These are phyloP conservation scores for Epinotia nisella DNA, from an alignment of 2,888 invertebrate species.

Conservation along the genomic window DNA sequence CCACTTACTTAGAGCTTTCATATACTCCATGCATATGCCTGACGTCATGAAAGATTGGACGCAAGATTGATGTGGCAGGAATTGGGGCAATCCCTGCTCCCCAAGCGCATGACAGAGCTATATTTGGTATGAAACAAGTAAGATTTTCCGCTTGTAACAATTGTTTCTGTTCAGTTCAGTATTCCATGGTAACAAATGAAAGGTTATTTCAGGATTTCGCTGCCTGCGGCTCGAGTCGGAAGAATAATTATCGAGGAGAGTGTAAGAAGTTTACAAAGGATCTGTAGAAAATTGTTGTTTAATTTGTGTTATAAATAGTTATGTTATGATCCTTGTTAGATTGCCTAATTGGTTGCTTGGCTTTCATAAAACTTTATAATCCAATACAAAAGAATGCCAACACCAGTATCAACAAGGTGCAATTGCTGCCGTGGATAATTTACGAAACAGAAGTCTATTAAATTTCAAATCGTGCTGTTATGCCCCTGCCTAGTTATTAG, in stretches of 20 bases:
- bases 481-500: conserved; percentile 66
- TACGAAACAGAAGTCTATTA: conserved; percentile 20
- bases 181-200: conserved; percentile 32
- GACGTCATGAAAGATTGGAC: conserved; percentile 49
- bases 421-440: conserved; percentile 3
- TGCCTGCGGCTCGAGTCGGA: conserved; percentile 20
- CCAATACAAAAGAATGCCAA: not conserved
- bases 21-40: conserved; percentile 54
- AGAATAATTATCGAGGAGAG: conserved; percentile 22
- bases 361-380: not conserved
- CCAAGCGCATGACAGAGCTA: conserved; percentile 29
- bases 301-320: conserved; percentile 9
- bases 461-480: conserved; percentile 45
- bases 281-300: conserved; percentile 22
- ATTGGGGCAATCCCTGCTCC: conserved; percentile 40
- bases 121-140: conserved; percentile 32
- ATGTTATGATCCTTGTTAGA: not conserved
- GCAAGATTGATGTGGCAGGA: conserved; percentile 42
- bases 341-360: not conserved
- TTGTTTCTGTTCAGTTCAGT: conserved; percentile 32
- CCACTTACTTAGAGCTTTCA: conserved; percentile 73
- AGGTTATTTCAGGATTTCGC: conserved; percentile 32
- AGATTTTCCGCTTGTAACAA: conserved; percentile 32
- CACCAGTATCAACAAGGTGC: not conserved
- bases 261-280: conserved; percentile 13